Conservation (phyloP, 2,888 invertebrate genomes). For the Toxonevra muliebris region DNA sequence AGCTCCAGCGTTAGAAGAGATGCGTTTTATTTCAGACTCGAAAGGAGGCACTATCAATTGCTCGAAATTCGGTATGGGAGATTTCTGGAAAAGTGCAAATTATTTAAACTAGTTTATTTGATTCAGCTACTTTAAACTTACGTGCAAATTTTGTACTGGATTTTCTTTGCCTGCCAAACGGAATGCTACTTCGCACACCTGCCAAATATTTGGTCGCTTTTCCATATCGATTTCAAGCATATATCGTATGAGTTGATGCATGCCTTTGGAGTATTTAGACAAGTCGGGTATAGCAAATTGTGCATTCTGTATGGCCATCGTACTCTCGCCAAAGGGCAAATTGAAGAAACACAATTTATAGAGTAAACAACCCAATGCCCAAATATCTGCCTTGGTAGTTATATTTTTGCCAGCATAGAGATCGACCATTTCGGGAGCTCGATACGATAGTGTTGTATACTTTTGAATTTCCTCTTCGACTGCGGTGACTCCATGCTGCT, state of each 20-base stretch:
- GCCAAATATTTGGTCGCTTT: conserved; percentile 86
- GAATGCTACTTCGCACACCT: conserved; percentile 81
- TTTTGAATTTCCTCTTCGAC: conserved; percentile 88
- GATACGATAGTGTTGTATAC: conserved; percentile 89
- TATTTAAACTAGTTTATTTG: not conserved
- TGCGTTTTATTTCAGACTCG: conserved; percentile 75
- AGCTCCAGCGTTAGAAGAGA: conserved; percentile 51
- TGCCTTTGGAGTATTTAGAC: conserved; percentile 75
- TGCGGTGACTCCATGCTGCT: conserved; percentile 72
- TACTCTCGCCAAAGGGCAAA: conserved; percentile 90
- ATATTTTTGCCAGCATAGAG: conserved; percentile 84
- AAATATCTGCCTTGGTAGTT: conserved; percentile 88
- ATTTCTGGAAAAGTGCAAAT: conserved; percentile 68
- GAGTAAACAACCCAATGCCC: conserved; percentile 89
- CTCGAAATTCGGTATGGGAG: conserved; percentile 72
- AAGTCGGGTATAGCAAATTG: conserved; percentile 85
- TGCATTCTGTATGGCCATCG: conserved; percentile 91
- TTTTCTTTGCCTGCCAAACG: conserved; percentile 75
- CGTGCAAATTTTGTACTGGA: conserved; percentile 83
- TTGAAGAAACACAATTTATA: conserved; percentile 91
- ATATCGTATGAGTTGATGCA: conserved; percentile 80
- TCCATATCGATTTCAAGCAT: conserved; percentile 87
- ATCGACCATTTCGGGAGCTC: conserved; percentile 94
- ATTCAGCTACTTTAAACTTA: conserved; percentile 60
- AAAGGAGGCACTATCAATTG: conserved; percentile 73